Base-by-base conservation (phyloP, 2,888 invertebrate genomes). In the Laothoe populi region DNA sequence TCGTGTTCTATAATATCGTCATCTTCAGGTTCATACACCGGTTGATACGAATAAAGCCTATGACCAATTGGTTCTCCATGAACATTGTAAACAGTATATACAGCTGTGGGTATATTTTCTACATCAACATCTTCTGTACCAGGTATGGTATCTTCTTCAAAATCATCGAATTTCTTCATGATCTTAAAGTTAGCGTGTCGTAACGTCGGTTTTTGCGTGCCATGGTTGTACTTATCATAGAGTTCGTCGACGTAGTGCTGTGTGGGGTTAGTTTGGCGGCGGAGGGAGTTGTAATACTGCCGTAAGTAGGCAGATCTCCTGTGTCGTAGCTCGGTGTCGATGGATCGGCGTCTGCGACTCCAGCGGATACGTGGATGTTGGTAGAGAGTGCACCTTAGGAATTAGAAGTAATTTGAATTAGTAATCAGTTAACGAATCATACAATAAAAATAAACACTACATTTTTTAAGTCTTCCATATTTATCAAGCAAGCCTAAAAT, bases 361-460 rank as follows among this genome's bases (percentile, higher is more conserved):
- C 97, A 97, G 58, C 97, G 93, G 42, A 98, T 94, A 10, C 97
- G 93, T 0, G 98, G 98, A 88, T 98, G 98, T 78, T 97, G 96
- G 5, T 97, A 98, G 0, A 96, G 94, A 0, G 96, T 93, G 77
- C 98, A 98, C 75, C 95, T 95, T 74, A 23, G 71, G 67, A 40
- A 19, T n/a, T 21, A 10, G n/a, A 26, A 0, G 35, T 31, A 24
- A 8, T 40, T 4, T 26, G 8, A 10, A 7, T 5, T 0, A 45
- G 38, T 23, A 38, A 46, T 40, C n/a, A n/a, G n/a, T n/a, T n/a
- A n/a, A n/a, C n/a, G n/a, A n/a, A n/a, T n/a, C n/a, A n/a, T n/a
- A n/a, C n/a, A n/a, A n/a, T n/a, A n/a, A n/a, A n/a, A n/a, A n/a
- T n/a, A n/a, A n/a, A n/a, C n/a, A n/a, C n/a, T n/a, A n/a, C n/a